Evolutionary conservation across 2,888 invertebrate species (phyloP).

Genomic region (Cantharis rustica): DNA sequence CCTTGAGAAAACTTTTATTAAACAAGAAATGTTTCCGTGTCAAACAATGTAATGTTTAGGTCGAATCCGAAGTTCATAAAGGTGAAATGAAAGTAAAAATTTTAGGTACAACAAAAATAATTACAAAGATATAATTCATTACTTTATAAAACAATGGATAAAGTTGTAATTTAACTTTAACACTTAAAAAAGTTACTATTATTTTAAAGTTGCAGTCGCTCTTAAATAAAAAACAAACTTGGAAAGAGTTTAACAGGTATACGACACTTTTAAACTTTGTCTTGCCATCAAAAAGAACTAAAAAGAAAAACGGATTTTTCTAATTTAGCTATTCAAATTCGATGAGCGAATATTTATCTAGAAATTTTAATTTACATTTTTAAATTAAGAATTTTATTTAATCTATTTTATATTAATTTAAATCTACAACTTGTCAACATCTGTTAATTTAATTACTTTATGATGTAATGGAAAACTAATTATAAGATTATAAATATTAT

Average conservation of each 20-base stretch:
- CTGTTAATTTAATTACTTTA: conserved; percentile 20
- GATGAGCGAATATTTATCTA: not conserved
- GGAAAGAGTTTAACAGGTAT: conserved; percentile 40
- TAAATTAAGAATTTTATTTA: conserved; percentile 1
- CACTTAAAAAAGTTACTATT: conserved; percentile 11
- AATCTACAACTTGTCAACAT: conserved; percentile 22
- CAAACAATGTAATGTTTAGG: not conserved
- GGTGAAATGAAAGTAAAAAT: not conserved
- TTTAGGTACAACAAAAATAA: not conserved
- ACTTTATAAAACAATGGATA: not conserved
- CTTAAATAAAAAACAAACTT: conserved; percentile 27
- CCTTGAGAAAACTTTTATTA: not conserved
- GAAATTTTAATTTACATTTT: not conserved
- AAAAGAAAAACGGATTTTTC: conserved; percentile 4
- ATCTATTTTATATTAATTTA: conserved; percentile 17
- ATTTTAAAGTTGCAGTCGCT: conserved; percentile 6
- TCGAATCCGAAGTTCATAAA: not conserved
- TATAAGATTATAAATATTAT: conserved; percentile 35
- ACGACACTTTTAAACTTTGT: conserved; percentile 45
- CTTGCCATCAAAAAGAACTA: conserved; percentile 14
- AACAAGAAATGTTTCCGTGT: not conserved
- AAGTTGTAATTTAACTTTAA: not conserved
- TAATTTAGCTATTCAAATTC: conserved; percentile 15
- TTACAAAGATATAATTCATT: not conserved
- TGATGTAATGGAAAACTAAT: conserved; percentile 31